Evolutionary conservation across 2,797 vertebrate species (phyloP).

Genomic region (Limosa lapponica): DNA sequence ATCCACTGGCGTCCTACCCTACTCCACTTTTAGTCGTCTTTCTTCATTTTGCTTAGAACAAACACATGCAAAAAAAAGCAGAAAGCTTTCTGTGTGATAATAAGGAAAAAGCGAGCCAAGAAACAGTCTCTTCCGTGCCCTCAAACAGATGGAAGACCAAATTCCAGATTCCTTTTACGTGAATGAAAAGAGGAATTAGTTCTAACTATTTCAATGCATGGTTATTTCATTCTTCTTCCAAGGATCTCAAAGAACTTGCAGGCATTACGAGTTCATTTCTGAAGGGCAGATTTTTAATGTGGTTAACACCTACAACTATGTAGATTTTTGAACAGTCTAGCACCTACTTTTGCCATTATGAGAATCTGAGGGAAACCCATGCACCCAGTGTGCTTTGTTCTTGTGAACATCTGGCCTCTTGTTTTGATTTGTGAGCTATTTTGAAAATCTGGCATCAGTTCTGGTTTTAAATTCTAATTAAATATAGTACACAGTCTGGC

Average conservation of each 20-base stretch:
- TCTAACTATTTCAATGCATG: not conserved
- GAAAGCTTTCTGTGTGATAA: not conserved
- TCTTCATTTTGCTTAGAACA: not conserved
- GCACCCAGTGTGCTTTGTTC: not conserved
- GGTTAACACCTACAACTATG: not conserved
- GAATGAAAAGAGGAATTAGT: not conserved
- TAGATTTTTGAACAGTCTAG: not conserved
- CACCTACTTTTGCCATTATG: not conserved
- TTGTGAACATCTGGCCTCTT: slow-evolving; percentile 38
- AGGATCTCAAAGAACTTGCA: not conserved
- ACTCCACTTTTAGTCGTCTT: not conserved
- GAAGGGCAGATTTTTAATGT: not conserved
- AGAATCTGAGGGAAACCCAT: not conserved
- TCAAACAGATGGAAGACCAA: not conserved
- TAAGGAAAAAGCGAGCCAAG: not conserved
- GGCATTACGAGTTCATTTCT: not conserved
- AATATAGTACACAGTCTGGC: slow-evolving; percentile 1
- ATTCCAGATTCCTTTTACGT: not conserved
- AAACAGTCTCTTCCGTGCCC: not conserved
- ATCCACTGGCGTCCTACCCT: not conserved
- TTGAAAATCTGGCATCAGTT: slow-evolving; percentile 37
- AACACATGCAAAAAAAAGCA: not conserved
- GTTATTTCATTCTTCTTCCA: not conserved
- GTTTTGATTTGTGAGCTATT: slow-evolving; percentile 35
- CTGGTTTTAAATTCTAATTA: slow-evolving; percentile 44